phyloP scores from a whole-genome alignment of 1,140 invertebrate species.

The Zaprionus africanus region DNA sequence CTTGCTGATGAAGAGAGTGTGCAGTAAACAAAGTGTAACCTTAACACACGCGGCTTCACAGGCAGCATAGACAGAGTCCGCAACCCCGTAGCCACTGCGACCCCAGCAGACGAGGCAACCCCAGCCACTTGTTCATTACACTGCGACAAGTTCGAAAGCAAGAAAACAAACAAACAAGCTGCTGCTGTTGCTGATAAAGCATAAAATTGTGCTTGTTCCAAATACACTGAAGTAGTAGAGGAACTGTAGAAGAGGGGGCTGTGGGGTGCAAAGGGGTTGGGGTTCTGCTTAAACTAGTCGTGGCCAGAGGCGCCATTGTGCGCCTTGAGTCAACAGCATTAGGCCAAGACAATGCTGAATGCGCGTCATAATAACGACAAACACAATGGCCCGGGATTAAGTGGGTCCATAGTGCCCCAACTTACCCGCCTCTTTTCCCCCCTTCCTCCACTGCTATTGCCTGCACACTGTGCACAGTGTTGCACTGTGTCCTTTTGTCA shows the following conservation, averaged over 20 bases:
- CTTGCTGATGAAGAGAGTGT: constrained; percentile 3
- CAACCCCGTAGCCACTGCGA: too few species aligned
- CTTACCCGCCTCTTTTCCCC: background rate
- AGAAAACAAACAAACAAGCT: constrained; percentile 66
- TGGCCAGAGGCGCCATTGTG: constrained; percentile 23
- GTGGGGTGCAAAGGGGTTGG: too few species aligned
- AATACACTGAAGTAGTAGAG: background rate
- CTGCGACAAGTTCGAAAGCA: constrained; percentile 2
- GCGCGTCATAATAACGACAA: constrained; percentile 71
- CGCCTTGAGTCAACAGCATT: constrained; percentile 56
- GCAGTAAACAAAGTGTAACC: constrained; percentile 69
- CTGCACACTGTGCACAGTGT: constrained; percentile 18
- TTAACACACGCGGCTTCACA: constrained; percentile 61
- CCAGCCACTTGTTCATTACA: constrained; percentile 60
- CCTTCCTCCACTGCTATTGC: background rate
- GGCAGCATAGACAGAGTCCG: background rate
- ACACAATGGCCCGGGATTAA: constrained; percentile 76
- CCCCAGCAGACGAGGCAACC: constrained; percentile 4
- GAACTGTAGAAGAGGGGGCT: background rate
- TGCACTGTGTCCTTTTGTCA: constrained; percentile 60
- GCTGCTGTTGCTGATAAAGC: constrained; percentile 64
- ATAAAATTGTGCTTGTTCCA: constrained; percentile 61
- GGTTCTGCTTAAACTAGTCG: background rate
- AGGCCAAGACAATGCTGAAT: constrained; percentile 55
- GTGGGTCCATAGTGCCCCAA: constrained; percentile 68